Evolutionary conservation across 2,888 invertebrate species (phyloP).

Genomic region (Cheilosia pagana): DNA sequence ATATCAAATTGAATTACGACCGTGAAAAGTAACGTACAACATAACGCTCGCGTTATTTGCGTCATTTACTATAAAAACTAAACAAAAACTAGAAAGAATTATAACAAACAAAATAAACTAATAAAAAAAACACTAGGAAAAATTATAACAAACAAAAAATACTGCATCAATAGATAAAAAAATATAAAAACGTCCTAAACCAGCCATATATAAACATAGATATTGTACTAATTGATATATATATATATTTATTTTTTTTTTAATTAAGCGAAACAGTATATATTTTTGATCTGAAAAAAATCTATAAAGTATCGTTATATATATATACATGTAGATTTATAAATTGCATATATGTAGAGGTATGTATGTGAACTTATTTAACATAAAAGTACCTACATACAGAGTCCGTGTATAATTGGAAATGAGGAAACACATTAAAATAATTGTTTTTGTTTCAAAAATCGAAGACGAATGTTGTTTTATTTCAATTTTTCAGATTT

Average conservation of each 20-base stretch:
- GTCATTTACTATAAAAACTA: slow-evolving; percentile 8
- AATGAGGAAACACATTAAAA: slow-evolving; percentile 67
- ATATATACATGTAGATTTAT: slow-evolving; percentile 70
- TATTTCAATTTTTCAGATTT: neutral
- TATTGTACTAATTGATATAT: slow-evolving; percentile 63
- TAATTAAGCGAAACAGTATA: slow-evolving; percentile 65
- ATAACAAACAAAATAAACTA: slow-evolving; percentile 36
- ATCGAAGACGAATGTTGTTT: slow-evolving; percentile 36
- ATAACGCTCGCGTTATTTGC: slow-evolving; percentile 56
- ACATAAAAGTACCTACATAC: slow-evolving; percentile 66
- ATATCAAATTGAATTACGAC: slow-evolving; percentile 10
- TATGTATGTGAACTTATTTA: slow-evolving; percentile 63
- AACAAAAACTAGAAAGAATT: neutral
- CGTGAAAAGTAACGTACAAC: slow-evolving; percentile 57
- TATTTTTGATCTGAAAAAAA: slow-evolving; percentile 73
- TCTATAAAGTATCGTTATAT: slow-evolving; percentile 68
- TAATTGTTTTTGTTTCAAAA: slow-evolving; percentile 75
- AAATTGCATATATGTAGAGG: slow-evolving; percentile 67
- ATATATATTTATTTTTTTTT: slow-evolving; percentile 60
- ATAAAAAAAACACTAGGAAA: slow-evolving; percentile 9
- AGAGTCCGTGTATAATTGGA: slow-evolving; percentile 63
- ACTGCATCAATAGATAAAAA: slow-evolving; percentile 40
- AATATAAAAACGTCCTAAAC: slow-evolving; percentile 68
- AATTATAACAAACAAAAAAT: slow-evolving; percentile 31
- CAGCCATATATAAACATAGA: slow-evolving; percentile 62